Evolutionary conservation across 2,797 vertebrate species (phyloP), one percentile per base, ranked within the genome.

Genomic region (Emys orbicularis): DNA sequence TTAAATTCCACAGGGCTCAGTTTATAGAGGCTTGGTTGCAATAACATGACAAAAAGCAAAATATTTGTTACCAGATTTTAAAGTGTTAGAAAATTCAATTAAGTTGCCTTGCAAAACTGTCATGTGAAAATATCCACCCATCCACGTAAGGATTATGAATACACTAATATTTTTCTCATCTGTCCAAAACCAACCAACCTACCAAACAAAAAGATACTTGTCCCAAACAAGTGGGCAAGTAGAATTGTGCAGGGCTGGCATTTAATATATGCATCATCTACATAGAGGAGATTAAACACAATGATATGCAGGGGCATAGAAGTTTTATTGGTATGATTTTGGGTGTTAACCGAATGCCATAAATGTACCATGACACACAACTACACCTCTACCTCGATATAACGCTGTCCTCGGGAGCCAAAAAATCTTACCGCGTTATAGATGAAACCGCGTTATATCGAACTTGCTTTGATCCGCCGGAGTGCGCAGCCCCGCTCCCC

Each of bases 11-110:
- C 25, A 44, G 72, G 72, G 25, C 25, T 23, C 23, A 76, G 41
- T 13, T 27, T 56, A 91, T 29, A 0, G 25, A 92, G 34, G 19
- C 91, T 16, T 1, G 4, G 23, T 92, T 50, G 29, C 90, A 88
- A 61, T 34, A 86, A 89, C 65, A 84, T 83, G 86, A 86, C 79
- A 89, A 80, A 77, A 68, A 29, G 53, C 90, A 94, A 83, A 87
- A 56, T 50, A 50, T 23, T 61, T 6, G 16, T 44, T 25, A 76
- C 12, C 21, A 13, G 25, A 13, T 23, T 76, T 47, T 44, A 7
- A 74, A 41, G 18, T 27, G 3, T 41, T 23, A 44, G 21, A 27
- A 76, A 44, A 44, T 76, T 27, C 23, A 41, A 44, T 76, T 47
- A 76, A 47, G 41, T 41, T 76, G 12, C 5, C 23, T 76, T 44